A percentile compares a stretch with the other conserved stretches of the same genome.
Conservation (phyloP, 2,888 invertebrate species). For the Rhopalosiphum nymphaeae region DNA sequence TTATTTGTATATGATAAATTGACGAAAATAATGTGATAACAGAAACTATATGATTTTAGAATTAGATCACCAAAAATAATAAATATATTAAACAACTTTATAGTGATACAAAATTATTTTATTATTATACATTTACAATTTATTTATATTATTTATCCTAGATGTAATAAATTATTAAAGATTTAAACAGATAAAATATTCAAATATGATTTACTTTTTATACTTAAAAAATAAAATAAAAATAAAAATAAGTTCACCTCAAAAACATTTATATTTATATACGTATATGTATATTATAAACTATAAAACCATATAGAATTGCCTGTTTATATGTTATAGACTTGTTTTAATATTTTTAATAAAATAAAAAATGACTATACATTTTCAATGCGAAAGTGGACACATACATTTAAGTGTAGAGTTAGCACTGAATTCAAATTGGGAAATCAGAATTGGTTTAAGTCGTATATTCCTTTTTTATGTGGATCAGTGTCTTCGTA, state of each 20-base stretch:
- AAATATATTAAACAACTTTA: neutral
- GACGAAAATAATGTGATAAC: neutral
- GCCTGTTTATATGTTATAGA: neutral
- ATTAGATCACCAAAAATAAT: neutral
- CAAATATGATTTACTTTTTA: neutral
- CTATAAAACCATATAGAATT: neutral
- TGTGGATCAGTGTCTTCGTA: neutral
- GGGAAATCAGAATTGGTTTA: neutral
- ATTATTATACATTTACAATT: neutral
- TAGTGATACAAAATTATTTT: neutral
- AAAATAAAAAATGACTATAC: neutral
- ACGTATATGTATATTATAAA: neutral
- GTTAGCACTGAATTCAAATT: neutral
- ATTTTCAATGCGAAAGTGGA: neutral
- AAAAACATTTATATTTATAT: neutral
- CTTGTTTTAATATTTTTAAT: neutral
- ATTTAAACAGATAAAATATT: neutral
- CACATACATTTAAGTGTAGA: neutral
- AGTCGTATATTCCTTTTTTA: neutral
- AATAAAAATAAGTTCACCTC: neutral
- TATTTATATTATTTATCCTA: neutral
- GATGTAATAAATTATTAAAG: neutral
- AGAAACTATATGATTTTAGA: neutral
- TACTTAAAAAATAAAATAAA: neutral
- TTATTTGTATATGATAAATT: neutral